A percentile compares a stretch with the other conserved stretches of the same genome.
Conservation (phyloP, 2,888 invertebrate species). For the Euclidia mi region DNA sequence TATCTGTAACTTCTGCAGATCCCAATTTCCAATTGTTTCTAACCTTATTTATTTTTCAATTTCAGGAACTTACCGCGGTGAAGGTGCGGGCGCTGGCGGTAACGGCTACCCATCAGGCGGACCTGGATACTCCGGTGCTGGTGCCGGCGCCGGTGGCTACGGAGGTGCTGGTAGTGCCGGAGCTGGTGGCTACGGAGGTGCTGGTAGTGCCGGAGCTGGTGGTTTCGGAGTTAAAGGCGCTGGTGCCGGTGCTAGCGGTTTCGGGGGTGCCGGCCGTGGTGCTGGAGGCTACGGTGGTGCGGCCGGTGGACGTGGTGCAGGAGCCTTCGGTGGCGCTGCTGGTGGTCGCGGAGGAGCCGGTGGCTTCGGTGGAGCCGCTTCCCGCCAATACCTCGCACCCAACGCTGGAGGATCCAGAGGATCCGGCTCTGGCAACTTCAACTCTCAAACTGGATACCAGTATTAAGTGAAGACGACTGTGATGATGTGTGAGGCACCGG, state of each 20-base stretch:
- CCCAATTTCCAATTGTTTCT: not conserved
- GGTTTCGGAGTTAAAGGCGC: conserved; percentile 32
- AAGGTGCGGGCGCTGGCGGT: conserved; percentile 70
- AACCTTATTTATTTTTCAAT: conserved; percentile 16
- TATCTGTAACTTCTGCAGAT: not conserved
- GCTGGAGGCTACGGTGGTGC: conserved; percentile 47
- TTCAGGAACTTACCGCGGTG: conserved; percentile 84
- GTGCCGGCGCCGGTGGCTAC: conserved; percentile 33
- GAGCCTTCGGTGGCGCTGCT: conserved; percentile 46
- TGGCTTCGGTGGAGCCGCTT: conserved; percentile 66
- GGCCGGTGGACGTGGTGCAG: conserved; percentile 32
- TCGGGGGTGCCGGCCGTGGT: conserved; percentile 58
- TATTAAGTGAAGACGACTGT: conserved; percentile 66
- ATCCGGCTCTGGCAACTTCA: conserved; percentile 83
- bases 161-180: conserved; percentile 57
- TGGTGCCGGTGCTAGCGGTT: conserved; percentile 20
- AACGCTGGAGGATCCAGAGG: conserved; percentile 76
- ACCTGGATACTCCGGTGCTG: no score
- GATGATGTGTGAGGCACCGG: conserved; percentile 54
- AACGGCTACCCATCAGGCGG: conserved; percentile 43
- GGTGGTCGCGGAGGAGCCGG: conserved; percentile 57
- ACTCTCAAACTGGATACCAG: conserved; percentile 82
- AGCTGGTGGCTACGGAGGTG: conserved; percentile 48
- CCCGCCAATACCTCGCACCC: conserved; percentile 84
- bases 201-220: conserved; percentile 46